Base-by-base conservation (phyloP, 1,140 invertebrate genomes). In the Drosophila takahashii region DNA sequence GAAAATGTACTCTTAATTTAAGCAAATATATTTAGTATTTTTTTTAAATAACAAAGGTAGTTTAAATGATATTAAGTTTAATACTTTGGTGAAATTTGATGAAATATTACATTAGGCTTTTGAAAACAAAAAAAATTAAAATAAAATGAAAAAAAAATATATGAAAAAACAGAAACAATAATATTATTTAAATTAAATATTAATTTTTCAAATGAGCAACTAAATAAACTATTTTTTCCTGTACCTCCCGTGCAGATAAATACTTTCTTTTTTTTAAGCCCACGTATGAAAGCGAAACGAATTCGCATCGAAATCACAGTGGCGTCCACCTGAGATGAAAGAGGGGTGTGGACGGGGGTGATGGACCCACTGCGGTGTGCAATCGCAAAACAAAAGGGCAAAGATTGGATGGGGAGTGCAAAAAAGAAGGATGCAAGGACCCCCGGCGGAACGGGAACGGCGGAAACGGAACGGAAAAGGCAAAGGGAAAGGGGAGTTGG, bases 371-470 rank as follows among this genome's bases (percentile, higher is more conserved):
- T 75, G 72, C 36, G 71, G 72, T 75, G 64, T n/a, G 45, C 44
- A 16, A 47, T 72, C 42, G 52, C 61, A 80, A 75, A 80, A 80
- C 77, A 80, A 80, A 80, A 64, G 64, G 45, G 45, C 61, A 52
- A 58, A 47, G 36, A 74, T 66, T 76, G 60, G 44, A 73, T 41
- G 48, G 9, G 15, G 15, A 29, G 36, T 5, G 1, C 34, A 27
- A 57, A 44, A 61, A 42, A 10, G 32, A 26, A 45, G n/a, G 41
- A 32, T 32, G n/a, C 3, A 16, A 50, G 47, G 47, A 32, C 18
- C 10, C 47, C 26, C 27, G 1, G n/a, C 3, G 39, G 41, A 56
- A 53, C 15, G 9, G 39, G 41, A 56, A 53, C 26, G 9, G 37
- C 39, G 27, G 27, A 53, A 53, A 32, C 58, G 36, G 15, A 61